Conservation (phyloP, 2,797 vertebrate genomes). For the Oophaga sylvatica region DNA sequence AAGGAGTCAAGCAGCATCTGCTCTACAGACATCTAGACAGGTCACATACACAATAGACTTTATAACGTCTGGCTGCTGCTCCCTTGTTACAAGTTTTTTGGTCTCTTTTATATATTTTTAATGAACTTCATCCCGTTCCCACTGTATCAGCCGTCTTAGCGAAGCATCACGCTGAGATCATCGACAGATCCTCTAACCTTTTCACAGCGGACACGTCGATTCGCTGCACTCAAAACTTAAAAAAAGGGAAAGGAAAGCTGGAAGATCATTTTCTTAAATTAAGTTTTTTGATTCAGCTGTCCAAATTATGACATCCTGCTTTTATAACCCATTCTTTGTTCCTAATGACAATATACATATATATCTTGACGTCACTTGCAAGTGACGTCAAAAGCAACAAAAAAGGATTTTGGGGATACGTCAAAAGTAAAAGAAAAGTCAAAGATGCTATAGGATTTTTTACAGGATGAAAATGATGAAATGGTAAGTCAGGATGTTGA, state of each 20-base stretch:
- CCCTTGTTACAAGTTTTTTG: background rate
- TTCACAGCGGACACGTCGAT: slow-evolving; percentile 10
- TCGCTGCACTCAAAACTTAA: background rate
- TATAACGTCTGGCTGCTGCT: background rate
- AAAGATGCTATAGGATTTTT: too few relatives aligned
- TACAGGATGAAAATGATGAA: too few relatives aligned
- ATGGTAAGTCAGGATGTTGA: too few relatives aligned
- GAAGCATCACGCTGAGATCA: slow-evolving; percentile 8
- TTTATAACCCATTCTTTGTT: too few relatives aligned
- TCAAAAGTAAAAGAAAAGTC: too few relatives aligned
- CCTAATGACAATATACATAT: background rate
- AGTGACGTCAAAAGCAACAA: too few relatives aligned
- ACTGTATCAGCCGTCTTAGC: background rate
- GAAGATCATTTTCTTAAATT: background rate
- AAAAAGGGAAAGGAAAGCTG: background rate
- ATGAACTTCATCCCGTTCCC: slow-evolving; percentile 3
- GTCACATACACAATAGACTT: background rate
- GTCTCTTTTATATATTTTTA: slow-evolving; percentile 35
- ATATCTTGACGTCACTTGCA: too few relatives aligned
- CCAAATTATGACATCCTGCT: background rate
- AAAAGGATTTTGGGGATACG: too few relatives aligned
- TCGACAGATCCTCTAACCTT: slow-evolving; percentile 20
- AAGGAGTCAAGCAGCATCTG: background rate
- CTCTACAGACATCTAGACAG: background rate
- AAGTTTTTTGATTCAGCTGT: background rate